Base-by-base conservation (phyloP, 2,888 invertebrate species). In the Xylota segnis region DNA sequence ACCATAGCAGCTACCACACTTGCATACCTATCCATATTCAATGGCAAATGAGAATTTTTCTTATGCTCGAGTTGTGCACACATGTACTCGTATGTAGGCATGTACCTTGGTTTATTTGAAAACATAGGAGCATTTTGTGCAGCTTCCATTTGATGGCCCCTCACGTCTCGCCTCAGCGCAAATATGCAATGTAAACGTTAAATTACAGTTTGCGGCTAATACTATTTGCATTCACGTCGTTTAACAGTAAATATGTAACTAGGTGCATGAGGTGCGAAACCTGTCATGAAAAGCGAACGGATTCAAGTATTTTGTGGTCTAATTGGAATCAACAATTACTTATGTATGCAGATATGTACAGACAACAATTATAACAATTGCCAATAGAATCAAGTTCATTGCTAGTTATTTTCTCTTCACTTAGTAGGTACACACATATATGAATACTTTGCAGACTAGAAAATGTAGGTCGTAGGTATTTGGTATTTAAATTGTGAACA, bases 241-340 rank as follows among this genome's bases (percentile, higher is more conserved):
- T 40, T 54, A 77, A 45, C 77, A 54, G 32, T 43, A 71, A 77
- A 63, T 65, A 50, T 12, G 18, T 23, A 63, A 27, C 32, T 58
- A 66, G 71, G 54, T 74, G 45, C 40, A 45, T 37, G 34, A 71
- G 74, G 81, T 81, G 75, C 66, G 52, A 81, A 79, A 59, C 50
- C 43, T 52, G 43, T 59, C 32, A 18, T 58, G 58, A 47, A 74
- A 54, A 66, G 43, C 74, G 34, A 68, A 58, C 63, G 47, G 56
- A 66, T 76, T 37, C 58, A 66, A 50, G 66, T 45, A 50, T 54
- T 66, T 72, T 74, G 16, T 18, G 59, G 29, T 72, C 77, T 83
- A 65, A 83, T 65, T 65, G 63, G 37, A 65, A 52, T 58, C 43
- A 50, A 59, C 77, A 72, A 77, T 71, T 71, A 9, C 32, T 7